Percentiles rank a stretch among this genome's conserved stretches.
Evolutionary conservation across 2,888 invertebrate species (phyloP).

Genomic region (Hedya salicella): DNA sequence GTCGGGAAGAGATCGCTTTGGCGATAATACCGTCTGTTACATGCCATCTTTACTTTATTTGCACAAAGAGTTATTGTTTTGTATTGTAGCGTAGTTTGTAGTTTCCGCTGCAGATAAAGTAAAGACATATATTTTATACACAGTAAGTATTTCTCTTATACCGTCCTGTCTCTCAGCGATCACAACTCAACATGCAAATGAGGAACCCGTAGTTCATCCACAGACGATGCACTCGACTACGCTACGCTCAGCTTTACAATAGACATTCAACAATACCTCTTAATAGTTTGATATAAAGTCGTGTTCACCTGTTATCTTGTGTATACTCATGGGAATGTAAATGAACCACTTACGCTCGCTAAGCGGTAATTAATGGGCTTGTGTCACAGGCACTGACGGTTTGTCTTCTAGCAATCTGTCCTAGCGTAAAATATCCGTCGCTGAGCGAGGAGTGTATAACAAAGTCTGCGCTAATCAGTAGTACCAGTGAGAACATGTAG

Average conservation of each 20-base stretch:
- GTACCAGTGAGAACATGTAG: too few species aligned
- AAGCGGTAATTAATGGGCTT: constrained; percentile 25
- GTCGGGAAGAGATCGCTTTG: too few species aligned
- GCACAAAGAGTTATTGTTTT: too few species aligned
- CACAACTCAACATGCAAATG: constrained; percentile 13
- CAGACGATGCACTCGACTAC: constrained; percentile 24
- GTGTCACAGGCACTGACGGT: constrained; percentile 23
- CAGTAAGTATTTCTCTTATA: too few species aligned
- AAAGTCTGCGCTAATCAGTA: background rate
- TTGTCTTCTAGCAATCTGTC: constrained; percentile 16
- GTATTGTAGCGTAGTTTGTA: too few species aligned
- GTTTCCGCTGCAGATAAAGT: too few species aligned
- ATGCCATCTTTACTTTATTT: too few species aligned
- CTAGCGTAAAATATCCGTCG: constrained; percentile 8
- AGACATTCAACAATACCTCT: constrained; percentile 10
- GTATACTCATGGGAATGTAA: constrained; percentile 13
- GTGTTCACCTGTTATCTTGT: background rate
- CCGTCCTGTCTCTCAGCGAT: background rate
- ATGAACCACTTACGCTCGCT: constrained; percentile 32
- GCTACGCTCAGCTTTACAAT: background rate
- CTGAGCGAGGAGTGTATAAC: background rate
- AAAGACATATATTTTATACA: too few species aligned
- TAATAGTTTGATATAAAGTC: constrained; percentile 15
- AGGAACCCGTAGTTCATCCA: constrained; percentile 8
- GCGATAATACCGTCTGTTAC: too few species aligned